Evolutionary conservation across 2,888 invertebrate species (phyloP), one percentile per base, ranked within the genome.

Genomic region (Dynastes hyllus): DNA sequence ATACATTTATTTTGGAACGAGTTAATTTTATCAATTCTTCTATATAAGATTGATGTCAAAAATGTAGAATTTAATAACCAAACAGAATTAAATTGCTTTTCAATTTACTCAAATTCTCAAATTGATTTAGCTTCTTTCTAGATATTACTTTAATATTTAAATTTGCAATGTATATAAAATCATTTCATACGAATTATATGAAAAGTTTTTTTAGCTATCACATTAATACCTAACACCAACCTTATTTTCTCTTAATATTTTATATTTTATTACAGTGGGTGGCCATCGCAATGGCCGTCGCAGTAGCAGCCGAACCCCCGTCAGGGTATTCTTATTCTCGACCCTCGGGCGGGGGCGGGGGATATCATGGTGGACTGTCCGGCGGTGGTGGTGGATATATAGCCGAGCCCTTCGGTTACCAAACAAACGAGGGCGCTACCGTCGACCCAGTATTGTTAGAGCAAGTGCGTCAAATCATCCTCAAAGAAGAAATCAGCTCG

Each of bases 381-480:
- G 92, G 93, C 85, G 93, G 94, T 81, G 93, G 94, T 79, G 94
- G 94, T 82, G 94, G 94, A 85, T 95, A 94, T 91, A 93, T 92
- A 83, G 93, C 94, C 83, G 95, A 95, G 77, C 93, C 94, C 84
- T 92, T 93, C 83, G 96, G 96, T 83, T 93, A 92, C 90, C 94
- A 95, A 88, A 95, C 95, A 85, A 94, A 92, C 84, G 96, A 96
- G 88, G 96, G 96, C 81, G 95, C 95, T 86, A 92, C 94, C 89
- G 95, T 96, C 84, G 96, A 96, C 90, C 91, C 92, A 51, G 93
- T 93, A 82, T 93, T 96, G 83, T 92, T 96, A 82, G 96, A 96
- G 86, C 95, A 96, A 90, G 93, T 96, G 87, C 93, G 95, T 85
- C 95, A 95, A 89, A 95, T 96, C 90, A 92, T 96, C 83, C 92